Evolutionary conservation across 2,797 vertebrate genomes (phyloP), one percentile per base, ranked within the genome.

Genomic region (Vipera latastei): DNA sequence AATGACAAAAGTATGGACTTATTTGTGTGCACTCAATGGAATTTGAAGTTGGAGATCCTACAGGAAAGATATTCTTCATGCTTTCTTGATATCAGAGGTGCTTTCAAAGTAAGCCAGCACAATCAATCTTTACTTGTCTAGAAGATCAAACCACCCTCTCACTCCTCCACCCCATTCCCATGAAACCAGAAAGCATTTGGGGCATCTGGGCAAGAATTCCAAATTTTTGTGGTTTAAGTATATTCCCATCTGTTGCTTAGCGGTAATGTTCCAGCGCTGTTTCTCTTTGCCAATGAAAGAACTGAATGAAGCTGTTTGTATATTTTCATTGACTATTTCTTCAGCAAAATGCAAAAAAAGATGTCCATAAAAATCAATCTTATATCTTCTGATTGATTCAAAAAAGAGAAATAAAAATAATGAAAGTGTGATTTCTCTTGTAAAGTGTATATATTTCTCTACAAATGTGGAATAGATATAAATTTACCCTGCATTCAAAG

Each of bases 361-460:
- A 91, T 93, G 55, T 91, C 60, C 90, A 90, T 89, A 92, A 91
- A 86, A 96, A 93, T 91, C 69, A 90, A 95, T 94, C 94, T 96
- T 91, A 96, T 95, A 96, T 96, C 93, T 95, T 92, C 93, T 96
- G 96, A 96, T 95, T 96, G 94, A 96, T 96, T 96, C 94, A 95
- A 95, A 96, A 96, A 95, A 94, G 93, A 95, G 96, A 95, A 93
- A 91, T 91, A 95, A 94, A 96, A 97, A 95, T 32, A 83, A 90
- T 92, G 78, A 95, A 95, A 95, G 96, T 97, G 96, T 2, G 95
- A 96, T 97, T 96, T 96, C 90, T 96, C 96, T 96, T 96, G 91
- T 96, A 97, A 97, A 96, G 93, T 96, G 91, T 95, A 96, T 95
- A 95, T 96, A 95, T 96, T 96, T 97, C 95, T 95, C 94, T 96